Evolutionary conservation across 2,888 invertebrate genomes (phyloP), one percentile per base, ranked within the genome.

Genomic region (Cyaniris semiargus): DNA sequence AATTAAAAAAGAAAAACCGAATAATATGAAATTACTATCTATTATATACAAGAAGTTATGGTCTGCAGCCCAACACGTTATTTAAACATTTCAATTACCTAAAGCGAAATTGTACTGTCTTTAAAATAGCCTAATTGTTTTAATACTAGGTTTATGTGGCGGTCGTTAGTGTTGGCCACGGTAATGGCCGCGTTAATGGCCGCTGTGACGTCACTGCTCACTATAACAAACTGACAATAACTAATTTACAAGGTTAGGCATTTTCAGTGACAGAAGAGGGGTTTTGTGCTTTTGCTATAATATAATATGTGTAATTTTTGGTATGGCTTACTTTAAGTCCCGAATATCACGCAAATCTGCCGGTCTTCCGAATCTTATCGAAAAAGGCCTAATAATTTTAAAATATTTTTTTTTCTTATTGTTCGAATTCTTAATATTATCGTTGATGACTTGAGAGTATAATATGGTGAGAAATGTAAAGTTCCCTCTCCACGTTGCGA

Each of bases 151-250:
- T 66, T 13, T 66, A 66, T 15, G 66, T 27, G 66, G 27, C 66
- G 66, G 66, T 66, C 66, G 66, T 66, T 66, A 66, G 18, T 31
- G 66, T 66, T 31, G 27, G 27, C 27, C 66, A 31, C 66, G 15
- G 23, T 60, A 60, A 60, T 60, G 23, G 27, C 66, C 66, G 66
- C 18, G 66, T 27, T 66, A 60, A 60, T 66, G 27, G 66, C 66
- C 27, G 66, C 15, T 8, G 27, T 66, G 66, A 66, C 66, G 66
- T 66, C 27, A 66, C 27, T 23, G 8, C 13, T 60, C 13, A 31
- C 15, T 66, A 31, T 66, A 66, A 66, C 60, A 66, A 66, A 31
- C 66, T 27, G 31, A 66, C 31, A 27, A n/a, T n/a, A 66, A 18
- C 66, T 66, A 66, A 66, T 66, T 66, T 66, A 66, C 27, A 66